Evolutionary conservation across 2,888 invertebrate species (phyloP).

Genomic region (Macrosiphum euphorbiae): DNA sequence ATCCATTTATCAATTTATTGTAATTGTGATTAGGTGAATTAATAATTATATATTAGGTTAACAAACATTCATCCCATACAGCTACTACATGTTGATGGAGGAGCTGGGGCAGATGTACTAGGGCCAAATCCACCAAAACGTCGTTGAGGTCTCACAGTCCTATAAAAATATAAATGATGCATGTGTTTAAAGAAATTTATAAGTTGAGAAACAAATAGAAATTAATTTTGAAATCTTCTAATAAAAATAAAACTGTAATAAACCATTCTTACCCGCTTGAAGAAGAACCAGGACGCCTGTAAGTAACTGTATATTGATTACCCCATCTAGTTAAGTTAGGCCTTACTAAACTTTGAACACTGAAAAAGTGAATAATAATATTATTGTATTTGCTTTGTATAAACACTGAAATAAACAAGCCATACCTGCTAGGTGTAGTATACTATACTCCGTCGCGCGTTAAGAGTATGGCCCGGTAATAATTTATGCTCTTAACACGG

Average conservation of each 20-base stretch:
- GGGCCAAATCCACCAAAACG: conserved; percentile 63
- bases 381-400: neutral
- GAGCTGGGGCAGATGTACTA: conserved; percentile 53
- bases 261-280: conserved; percentile 33
- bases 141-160: conserved; percentile 55
- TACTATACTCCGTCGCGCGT: neutral
- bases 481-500: neutral
- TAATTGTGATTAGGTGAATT: neutral
- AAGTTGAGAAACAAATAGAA: neutral
- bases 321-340: conserved; percentile 62
- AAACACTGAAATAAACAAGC: neutral
- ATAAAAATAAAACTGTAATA: neutral
- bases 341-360: conserved; percentile 54
- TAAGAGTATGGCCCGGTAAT: neutral
- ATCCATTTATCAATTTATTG: neutral
- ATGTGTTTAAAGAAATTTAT: neutral
- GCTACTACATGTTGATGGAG: conserved; percentile 60
- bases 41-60: neutral
- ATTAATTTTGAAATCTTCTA: neutral
- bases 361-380: conserved; percentile 10
- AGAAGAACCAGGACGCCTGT: conserved; percentile 48
- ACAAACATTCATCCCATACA: conserved; percentile 38
- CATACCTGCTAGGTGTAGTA: neutral
- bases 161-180: conserved; percentile 7
- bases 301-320: conserved; percentile 58